These are phyloP conservation scores for Malacoctenus gilli DNA, from an alignment of 2,797 vertebrate genomes.

Conservation along the genomic window DNA sequence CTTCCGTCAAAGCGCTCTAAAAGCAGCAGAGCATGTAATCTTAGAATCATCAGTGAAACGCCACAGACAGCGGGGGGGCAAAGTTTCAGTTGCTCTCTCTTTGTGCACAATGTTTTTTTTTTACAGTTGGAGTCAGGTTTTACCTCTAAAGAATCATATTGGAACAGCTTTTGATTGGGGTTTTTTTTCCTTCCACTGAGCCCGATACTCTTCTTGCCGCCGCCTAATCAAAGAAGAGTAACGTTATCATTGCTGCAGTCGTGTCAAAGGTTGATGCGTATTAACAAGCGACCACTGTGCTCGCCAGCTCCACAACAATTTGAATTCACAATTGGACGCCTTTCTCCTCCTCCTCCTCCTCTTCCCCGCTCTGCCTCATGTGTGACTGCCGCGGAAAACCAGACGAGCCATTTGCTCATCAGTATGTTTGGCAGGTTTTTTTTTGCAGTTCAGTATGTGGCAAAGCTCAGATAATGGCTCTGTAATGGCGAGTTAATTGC, in stretches of 20 bases:
- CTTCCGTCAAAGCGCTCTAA: constrained; percentile 35
- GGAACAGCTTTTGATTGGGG: background rate
- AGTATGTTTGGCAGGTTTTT: constrained; percentile 41
- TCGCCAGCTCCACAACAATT: constrained; percentile 7
- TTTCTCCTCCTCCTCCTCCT: constrained; percentile 3
- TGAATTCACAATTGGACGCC: constrained; percentile 43
- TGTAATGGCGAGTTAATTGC: constrained; percentile 61
- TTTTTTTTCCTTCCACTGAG: background rate
- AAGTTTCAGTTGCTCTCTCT: constrained; percentile 8
- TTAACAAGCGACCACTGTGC: constrained; percentile 7
- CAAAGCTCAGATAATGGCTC: constrained; percentile 56
- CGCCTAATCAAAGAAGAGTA: constrained; percentile 17
- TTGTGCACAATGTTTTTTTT: constrained; percentile 12
- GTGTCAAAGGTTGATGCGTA: constrained; percentile 21
- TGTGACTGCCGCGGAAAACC: constrained; percentile 38
- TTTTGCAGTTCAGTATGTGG: constrained; percentile 33
- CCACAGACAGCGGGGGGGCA: background rate
- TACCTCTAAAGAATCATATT: background rate
- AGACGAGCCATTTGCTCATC: constrained; percentile 47
- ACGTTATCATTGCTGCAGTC: constrained; percentile 17
- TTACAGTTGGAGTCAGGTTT: background rate
- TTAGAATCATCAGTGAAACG: constrained; percentile 33
- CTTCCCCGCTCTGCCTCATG: constrained; percentile 9
- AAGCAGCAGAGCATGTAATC: constrained; percentile 40
- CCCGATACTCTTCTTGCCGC: background rate